phyloP scores from a whole-genome alignment of 2,888 invertebrate species.

The Diadromus collaris region DNA sequence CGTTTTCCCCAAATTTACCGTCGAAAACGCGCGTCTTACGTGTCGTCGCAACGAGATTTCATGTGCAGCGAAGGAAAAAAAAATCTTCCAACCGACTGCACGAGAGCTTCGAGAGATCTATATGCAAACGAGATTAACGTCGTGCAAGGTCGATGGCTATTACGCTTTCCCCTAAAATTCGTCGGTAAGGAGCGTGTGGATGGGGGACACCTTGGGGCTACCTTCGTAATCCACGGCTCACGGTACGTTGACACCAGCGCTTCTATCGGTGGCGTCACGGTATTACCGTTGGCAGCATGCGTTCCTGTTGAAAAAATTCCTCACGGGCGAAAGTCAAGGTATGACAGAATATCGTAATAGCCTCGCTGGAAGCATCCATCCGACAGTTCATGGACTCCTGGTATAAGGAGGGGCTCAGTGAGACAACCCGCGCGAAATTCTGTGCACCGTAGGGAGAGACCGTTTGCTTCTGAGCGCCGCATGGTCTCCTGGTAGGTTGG shows the following conservation, averaged over 20 bases:
- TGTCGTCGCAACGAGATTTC: slow-evolving; percentile 3
- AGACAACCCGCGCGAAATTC: slow-evolving; percentile 80
- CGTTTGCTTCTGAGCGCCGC: slow-evolving; percentile 52
- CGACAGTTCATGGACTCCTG: slow-evolving; percentile 69
- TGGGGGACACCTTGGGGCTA: slow-evolving; percentile 50
- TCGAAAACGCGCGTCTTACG: slow-evolving; percentile 19
- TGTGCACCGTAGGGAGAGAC: slow-evolving; percentile 69
- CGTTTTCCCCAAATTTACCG: slow-evolving; percentile 78
- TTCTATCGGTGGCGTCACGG: slow-evolving; percentile 71
- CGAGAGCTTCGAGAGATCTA: not conserved
- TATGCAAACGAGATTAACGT: slow-evolving; percentile 13
- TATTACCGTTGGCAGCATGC: slow-evolving; percentile 73
- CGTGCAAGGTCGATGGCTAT: slow-evolving; percentile 33
- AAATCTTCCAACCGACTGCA: not conserved
- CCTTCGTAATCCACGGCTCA: slow-evolving; percentile 17
- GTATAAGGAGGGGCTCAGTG: slow-evolving; percentile 77
- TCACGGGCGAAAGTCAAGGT: slow-evolving; percentile 79
- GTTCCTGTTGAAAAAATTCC: slow-evolving; percentile 80
- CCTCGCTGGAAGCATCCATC: slow-evolving; percentile 33
- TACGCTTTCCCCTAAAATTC: slow-evolving; percentile 78
- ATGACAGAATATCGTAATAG: slow-evolving; percentile 75
- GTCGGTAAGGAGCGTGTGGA: slow-evolving; percentile 50
- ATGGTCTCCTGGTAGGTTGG: slow-evolving; percentile 71
- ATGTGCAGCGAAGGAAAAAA: slow-evolving; percentile 8
- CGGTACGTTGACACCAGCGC: slow-evolving; percentile 70